phyloP scores from a whole-genome alignment of 2,113 vertebrate species.

The Ariopsis seemanni region DNA sequence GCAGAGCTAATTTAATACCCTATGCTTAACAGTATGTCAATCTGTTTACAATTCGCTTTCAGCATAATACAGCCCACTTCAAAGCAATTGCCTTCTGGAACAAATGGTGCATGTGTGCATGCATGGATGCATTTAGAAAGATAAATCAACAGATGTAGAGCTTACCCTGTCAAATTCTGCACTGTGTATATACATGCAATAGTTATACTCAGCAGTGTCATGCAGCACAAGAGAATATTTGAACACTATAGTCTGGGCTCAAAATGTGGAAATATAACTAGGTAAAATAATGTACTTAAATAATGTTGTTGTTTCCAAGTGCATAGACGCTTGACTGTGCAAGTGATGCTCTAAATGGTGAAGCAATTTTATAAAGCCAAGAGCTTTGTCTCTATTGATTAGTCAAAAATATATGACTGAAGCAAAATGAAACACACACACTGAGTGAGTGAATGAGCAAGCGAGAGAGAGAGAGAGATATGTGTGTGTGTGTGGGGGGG shows the following conservation, averaged over 20 bases:
- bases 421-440: background rate
- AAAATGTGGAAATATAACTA: background rate
- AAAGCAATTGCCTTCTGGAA: constrained; percentile 16
- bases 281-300: background rate
- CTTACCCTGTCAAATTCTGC: constrained; percentile 7
- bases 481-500: too few species aligned
- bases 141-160: constrained; percentile 11
- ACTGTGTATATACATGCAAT: background rate
- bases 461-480: too few species aligned
- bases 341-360: constrained; percentile 9
- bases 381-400: constrained; percentile 5
- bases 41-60: constrained; percentile 43
- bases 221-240: background rate
- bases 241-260: background rate
- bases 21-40: constrained; percentile 43
- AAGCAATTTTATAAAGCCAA: background rate
- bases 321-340: background rate
- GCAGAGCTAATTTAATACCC: constrained; percentile 44
- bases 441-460: too few species aligned
- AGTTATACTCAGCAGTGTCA: background rate
- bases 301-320: background rate
- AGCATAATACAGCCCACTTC: constrained; percentile 17
- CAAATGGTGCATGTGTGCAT: constrained; percentile 37
- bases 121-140: constrained; percentile 12
- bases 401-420: background rate